Evolutionary conservation across 2,113 vertebrate species (phyloP), one percentile per base, ranked within the genome.

Genomic region (Neodontobutis hainanensis): DNA sequence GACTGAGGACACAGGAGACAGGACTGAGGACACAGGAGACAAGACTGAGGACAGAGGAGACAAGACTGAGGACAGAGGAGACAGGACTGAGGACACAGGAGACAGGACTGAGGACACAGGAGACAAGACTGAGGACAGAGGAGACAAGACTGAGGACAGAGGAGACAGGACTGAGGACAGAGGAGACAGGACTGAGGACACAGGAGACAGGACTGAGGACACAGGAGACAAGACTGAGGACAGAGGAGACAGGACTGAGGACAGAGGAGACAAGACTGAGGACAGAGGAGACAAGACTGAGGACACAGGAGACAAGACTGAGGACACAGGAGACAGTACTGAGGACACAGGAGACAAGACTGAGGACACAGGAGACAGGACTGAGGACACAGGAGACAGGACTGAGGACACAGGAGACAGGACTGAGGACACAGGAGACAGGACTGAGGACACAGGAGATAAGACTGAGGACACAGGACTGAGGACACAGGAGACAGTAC

Each of bases 151-250:
- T n/a, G n/a, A n/a, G n/a, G n/a, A n/a, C n/a, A n/a, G n/a, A n/a
- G n/a, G n/a, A n/a, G n/a, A n/a, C n/a, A n/a, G n/a, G 94, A 77
- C 94, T 96, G 73, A 99, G 92, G 61, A 99, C 80, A n/a, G n/a
- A n/a, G n/a, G n/a, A n/a, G n/a, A n/a, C n/a, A n/a, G n/a, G n/a
- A n/a, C 97, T 27, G 19, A 0, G 11, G 32, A 2, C 49, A 35
- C 5, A 34, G 1, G n/a, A 27, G 19, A 27, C 19, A 27, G 19
- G 19, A 27, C 19, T 27, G 19, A 27, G 19, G 19, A 27, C 19
- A 27, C 19, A 27, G 19, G 19, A 27, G 19, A 27, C 19, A 27
- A n/a, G 94, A 77, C 94, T 96, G 73, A 99, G 92, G 61, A 99
- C 80, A n/a, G n/a, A n/a, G n/a, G n/a, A n/a, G n/a, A n/a, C n/a